phyloP scores from a whole-genome alignment of 92 coral and sea anemone species.

The Parazoanthus atlanticus region DNA sequence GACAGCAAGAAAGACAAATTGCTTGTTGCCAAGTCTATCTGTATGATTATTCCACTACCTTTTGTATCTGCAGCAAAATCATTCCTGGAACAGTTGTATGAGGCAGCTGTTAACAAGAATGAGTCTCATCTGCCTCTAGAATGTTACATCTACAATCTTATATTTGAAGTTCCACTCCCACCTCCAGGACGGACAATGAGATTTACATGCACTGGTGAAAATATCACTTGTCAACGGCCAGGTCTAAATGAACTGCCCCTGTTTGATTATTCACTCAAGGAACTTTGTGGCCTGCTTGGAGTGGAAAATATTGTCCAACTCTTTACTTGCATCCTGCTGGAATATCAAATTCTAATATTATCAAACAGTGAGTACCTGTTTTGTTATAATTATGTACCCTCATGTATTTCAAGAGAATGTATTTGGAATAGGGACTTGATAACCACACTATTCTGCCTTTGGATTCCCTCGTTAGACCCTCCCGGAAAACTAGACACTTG shows the following conservation, averaged over 20 bases:
- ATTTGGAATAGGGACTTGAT: no score
- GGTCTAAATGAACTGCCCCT: slow-evolving; percentile 93
- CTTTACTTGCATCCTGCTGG: slow-evolving; percentile 84
- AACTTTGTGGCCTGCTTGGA: slow-evolving; percentile 76
- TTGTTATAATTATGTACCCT: not conserved
- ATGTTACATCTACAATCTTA: slow-evolving; percentile 87
- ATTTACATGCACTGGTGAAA: slow-evolving; percentile 70
- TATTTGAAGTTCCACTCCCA: slow-evolving; percentile 95
- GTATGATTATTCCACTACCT: slow-evolving; percentile 87
- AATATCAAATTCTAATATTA: slow-evolving; percentile 89
- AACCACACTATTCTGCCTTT: no score
- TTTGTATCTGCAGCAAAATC: slow-evolving; percentile 81
- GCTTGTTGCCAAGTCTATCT: slow-evolving; percentile 84
- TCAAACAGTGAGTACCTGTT: slow-evolving; percentile 75
- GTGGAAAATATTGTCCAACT: slow-evolving; percentile 83
- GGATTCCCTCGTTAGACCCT: no score
- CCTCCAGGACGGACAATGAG: slow-evolving; percentile 98
- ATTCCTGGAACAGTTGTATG: slow-evolving; percentile 73
- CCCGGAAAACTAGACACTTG: no score
- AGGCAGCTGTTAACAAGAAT: slow-evolving; percentile 65
- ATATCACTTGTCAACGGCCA: slow-evolving; percentile 90
- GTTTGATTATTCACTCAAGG: slow-evolving; percentile 93
- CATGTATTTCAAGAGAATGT: no score
- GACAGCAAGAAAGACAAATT: slow-evolving; percentile 68
- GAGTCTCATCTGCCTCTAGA: slow-evolving; percentile 75